phyloP scores from a whole-genome alignment of 2,888 invertebrate species.

The Melanchra persicariae region DNA sequence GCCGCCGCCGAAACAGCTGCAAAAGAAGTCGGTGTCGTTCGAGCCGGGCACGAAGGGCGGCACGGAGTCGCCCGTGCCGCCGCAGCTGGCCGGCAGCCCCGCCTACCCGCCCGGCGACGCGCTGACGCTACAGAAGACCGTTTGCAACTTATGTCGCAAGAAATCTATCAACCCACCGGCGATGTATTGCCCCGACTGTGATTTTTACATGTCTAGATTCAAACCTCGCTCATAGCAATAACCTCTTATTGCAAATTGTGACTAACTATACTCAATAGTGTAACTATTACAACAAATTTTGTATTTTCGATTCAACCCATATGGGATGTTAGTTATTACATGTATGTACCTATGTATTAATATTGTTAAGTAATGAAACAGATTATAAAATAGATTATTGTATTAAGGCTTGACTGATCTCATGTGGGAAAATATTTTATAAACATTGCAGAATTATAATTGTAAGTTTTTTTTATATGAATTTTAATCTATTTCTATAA shows the following conservation, averaged over 20 bases:
- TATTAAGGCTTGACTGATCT: conserved; percentile 70
- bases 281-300: conserved; percentile 48
- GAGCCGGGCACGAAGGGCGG: conserved; percentile 94
- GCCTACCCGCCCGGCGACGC: conserved; percentile 72
- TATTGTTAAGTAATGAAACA: conserved; percentile 61
- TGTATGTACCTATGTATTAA: conserved; percentile 62
- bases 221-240: conserved; percentile 91
- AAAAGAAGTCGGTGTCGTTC: conserved; percentile 93
- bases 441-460: conserved; percentile 62
- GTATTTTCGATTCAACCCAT: conserved; percentile 51
- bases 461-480: conserved; percentile 66
- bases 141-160: conserved; percentile 97
- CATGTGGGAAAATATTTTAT: conserved; percentile 68
- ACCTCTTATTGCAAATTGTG: conserved; percentile 39
- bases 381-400: conserved; percentile 61
- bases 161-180: conserved; percentile 94
- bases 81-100: conserved; percentile 81
- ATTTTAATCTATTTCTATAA: conserved; percentile 63
- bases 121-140: conserved; percentile 89
- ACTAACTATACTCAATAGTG: conserved; percentile 58
- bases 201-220: conserved; percentile 97
- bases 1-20: conserved; percentile 91
- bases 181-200: conserved; percentile 97
- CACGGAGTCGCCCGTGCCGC: conserved; percentile 87
- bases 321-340: conserved; percentile 56